Percentiles rank a stretch among this genome's conserved stretches.
Conservation (phyloP, 2,797 vertebrate genomes). For the Sylvia borin region DNA sequence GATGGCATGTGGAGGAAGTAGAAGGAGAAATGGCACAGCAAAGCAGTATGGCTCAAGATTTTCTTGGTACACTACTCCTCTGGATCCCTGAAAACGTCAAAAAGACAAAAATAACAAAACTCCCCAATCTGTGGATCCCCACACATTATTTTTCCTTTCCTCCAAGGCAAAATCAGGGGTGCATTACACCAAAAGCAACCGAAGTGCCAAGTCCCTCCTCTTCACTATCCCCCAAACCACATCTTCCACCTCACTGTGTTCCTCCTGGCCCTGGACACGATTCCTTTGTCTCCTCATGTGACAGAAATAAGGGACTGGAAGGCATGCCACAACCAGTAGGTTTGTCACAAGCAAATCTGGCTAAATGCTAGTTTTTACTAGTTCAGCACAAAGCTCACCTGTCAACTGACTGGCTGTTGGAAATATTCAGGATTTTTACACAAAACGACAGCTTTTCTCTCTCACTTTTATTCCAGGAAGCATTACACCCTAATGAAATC, state of each 20-base stretch:
- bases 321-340: not conserved
- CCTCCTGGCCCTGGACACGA: not conserved
- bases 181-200: not conserved
- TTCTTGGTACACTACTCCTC: not conserved
- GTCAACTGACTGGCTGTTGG: not conserved
- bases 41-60: not conserved
- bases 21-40: not conserved
- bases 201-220: not conserved
- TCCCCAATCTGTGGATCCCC: not conserved
- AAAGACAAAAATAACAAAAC: not conserved
- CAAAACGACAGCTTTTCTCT: not conserved
- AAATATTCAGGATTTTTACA: not conserved
- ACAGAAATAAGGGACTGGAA: not conserved
- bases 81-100: not conserved
- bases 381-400: conserved; percentile 18
- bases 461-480: not conserved
- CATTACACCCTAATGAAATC: not conserved
- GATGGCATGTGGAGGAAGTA: not conserved
- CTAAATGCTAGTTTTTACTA: not conserved
- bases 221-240: not conserved
- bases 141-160: not conserved
- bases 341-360: conserved; percentile 3
- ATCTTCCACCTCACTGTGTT: not conserved
- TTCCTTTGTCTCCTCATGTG: not conserved
- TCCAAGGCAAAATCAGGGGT: not conserved